Conservation (phyloP, 2,888 invertebrate genomes). For the Lochmaea crataegi region DNA sequence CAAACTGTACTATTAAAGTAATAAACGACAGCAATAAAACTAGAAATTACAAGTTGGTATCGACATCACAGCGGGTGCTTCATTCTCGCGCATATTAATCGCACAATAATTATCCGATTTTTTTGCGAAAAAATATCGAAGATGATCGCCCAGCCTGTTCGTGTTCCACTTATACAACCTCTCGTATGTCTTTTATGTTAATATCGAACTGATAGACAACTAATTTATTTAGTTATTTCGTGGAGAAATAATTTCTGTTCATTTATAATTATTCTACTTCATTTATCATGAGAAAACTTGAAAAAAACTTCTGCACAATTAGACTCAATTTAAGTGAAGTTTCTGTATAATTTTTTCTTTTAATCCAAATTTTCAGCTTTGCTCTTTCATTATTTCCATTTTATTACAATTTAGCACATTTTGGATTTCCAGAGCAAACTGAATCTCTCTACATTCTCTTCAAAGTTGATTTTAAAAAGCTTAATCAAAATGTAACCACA, state of each 20-base stretch:
- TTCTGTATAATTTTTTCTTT: too few relatives aligned
- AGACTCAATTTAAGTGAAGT: too few relatives aligned
- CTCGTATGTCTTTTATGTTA: slow-evolving; percentile 51
- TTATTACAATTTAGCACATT: too few relatives aligned
- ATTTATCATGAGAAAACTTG: too few relatives aligned
- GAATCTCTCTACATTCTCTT: too few relatives aligned
- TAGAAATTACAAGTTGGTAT: slow-evolving; percentile 61
- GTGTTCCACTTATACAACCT: slow-evolving; percentile 46
- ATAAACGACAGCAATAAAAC: slow-evolving; percentile 62
- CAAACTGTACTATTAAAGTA: slow-evolving; percentile 63
- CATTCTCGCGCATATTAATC: slow-evolving; percentile 62
- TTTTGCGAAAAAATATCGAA: slow-evolving; percentile 47
- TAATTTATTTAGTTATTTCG: slow-evolving; percentile 47
- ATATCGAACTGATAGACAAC: slow-evolving; percentile 52
- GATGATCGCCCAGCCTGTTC: slow-evolving; percentile 50
- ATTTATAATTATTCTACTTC: too few relatives aligned
- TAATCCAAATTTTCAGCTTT: too few relatives aligned
- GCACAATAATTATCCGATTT: slow-evolving; percentile 59
- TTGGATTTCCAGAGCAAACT: too few relatives aligned
- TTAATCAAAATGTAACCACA: too few relatives aligned
- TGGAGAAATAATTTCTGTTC: not conserved
- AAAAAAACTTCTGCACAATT: too few relatives aligned
- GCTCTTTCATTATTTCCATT: too few relatives aligned
- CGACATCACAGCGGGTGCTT: slow-evolving; percentile 60
- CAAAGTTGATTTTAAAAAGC: too few relatives aligned